Evolutionary conservation across 2,888 invertebrate genomes (phyloP).

Genomic region (Thecocarcelia acutangulata): DNA sequence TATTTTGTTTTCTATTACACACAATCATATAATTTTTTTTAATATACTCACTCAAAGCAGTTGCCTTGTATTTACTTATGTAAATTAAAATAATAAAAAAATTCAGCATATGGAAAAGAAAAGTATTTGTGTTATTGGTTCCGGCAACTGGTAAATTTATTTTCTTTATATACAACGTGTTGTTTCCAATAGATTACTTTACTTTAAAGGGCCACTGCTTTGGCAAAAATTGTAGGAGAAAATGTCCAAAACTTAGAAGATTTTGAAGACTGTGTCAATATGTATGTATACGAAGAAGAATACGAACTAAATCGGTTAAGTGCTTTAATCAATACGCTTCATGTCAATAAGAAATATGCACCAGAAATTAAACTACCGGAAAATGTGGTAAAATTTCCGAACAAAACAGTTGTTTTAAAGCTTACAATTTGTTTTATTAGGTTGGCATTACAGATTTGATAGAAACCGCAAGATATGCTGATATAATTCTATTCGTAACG

Average conservation of each 20-base stretch:
- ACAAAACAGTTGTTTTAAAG: not conserved
- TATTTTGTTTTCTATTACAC: too few species aligned
- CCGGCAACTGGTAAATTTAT: conserved; percentile 50
- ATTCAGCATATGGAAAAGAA: conserved; percentile 48
- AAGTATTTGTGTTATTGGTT: conserved; percentile 57
- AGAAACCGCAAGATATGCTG: conserved; percentile 94
- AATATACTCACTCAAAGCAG: not conserved
- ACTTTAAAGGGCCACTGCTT: conserved; percentile 47
- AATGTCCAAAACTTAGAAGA: conserved; percentile 25
- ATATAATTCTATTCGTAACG: conserved; percentile 96
- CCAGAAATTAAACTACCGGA: conserved; percentile 72
- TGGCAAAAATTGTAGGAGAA: conserved; percentile 57
- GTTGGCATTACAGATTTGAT: conserved; percentile 95
- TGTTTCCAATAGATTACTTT: not conserved
- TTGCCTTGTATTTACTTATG: not conserved
- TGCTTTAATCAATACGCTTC: conserved; percentile 72
- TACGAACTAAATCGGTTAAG: conserved; percentile 68
- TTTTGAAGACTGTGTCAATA: conserved; percentile 72
- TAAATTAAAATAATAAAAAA: not conserved
- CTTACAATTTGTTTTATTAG: conserved; percentile 82
- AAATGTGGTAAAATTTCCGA: conserved; percentile 72
- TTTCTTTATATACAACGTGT: not conserved
- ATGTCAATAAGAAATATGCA: conserved; percentile 75
- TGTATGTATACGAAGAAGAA: conserved; percentile 75
- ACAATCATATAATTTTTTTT: too few species aligned